phyloP scores from a whole-genome alignment of 2,113 vertebrate genomes.

The Typhlomys cinereus region DNA sequence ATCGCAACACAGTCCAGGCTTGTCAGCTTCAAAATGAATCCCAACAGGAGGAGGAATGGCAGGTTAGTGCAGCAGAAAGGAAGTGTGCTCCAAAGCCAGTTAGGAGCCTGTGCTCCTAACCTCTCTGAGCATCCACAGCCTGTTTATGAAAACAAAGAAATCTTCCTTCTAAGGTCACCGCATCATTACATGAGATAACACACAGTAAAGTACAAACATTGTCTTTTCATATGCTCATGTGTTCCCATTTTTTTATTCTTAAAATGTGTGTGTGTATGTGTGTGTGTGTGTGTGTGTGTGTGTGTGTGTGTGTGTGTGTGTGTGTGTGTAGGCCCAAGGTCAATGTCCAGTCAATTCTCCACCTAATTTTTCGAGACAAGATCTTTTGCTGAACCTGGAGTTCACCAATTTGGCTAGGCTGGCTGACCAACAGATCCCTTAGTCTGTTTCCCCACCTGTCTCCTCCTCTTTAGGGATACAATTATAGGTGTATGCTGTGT shows the following conservation, averaged over 20 bases:
- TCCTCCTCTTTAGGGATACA: neutral
- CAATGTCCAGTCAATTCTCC: neutral
- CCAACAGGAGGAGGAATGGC: neutral
- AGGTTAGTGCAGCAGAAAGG: neutral
- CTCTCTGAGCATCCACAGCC: neutral
- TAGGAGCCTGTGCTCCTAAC: neutral
- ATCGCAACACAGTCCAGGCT: neutral
- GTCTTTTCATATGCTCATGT: neutral
- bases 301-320: neutral
- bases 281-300: neutral
- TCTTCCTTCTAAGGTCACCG: too few relatives aligned
- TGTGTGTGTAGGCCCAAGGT: neutral
- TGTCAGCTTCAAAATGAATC: neutral
- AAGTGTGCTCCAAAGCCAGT: neutral
- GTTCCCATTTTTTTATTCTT: too few relatives aligned
- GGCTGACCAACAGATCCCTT: too few relatives aligned
- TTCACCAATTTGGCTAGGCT: too few relatives aligned
- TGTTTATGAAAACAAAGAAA: neutral
- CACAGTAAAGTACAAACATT: neutral
- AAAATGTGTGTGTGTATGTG: neutral
- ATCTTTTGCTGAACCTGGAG: neutral
- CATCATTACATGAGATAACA: neutral
- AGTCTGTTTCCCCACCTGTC: too few relatives aligned
- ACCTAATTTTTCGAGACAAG: neutral
- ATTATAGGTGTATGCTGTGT: neutral